Evolutionary conservation across 2,888 invertebrate genomes (phyloP).

Genomic region (Macropis europaea): DNA sequence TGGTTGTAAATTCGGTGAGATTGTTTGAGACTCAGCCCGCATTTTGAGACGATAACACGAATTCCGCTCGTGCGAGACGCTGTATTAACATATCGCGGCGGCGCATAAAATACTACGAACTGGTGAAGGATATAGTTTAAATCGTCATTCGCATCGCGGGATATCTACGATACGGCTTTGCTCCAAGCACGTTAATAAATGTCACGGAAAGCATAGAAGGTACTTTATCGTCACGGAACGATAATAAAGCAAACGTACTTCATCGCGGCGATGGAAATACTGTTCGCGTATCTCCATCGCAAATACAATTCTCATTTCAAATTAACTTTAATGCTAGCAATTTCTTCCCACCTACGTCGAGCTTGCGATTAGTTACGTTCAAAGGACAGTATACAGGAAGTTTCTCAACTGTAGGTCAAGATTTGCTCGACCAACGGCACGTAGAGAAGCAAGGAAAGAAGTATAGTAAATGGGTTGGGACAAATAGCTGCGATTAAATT

Average conservation of each 20-base stretch:
- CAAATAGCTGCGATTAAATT: too few relatives aligned
- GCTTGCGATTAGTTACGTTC: conserved; percentile 16
- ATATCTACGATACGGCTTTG: background rate
- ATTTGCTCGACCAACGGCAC: too few relatives aligned
- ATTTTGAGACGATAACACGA: conserved; percentile 9
- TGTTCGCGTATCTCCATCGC: background rate
- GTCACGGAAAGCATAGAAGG: background rate
- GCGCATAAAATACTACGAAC: background rate
- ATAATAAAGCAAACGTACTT: conserved; percentile 1
- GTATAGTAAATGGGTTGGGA: too few relatives aligned
- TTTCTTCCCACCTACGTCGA: background rate
- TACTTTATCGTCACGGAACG: background rate
- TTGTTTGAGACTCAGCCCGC: too few relatives aligned
- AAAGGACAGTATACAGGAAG: background rate
- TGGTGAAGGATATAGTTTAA: conserved; percentile 8
- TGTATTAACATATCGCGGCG: conserved; percentile 1
- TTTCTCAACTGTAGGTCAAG: too few relatives aligned
- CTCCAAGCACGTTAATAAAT: conserved; percentile 4
- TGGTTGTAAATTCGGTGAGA: too few relatives aligned
- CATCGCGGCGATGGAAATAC: background rate
- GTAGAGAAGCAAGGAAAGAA: too few relatives aligned
- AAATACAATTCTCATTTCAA: background rate
- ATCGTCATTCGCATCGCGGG: background rate
- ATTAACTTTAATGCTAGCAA: background rate
- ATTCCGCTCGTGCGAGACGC: background rate